Evolutionary conservation across 1,140 invertebrate species (phyloP).

Genomic region (fruit fly (Drosophila melanogaster)): DNA sequence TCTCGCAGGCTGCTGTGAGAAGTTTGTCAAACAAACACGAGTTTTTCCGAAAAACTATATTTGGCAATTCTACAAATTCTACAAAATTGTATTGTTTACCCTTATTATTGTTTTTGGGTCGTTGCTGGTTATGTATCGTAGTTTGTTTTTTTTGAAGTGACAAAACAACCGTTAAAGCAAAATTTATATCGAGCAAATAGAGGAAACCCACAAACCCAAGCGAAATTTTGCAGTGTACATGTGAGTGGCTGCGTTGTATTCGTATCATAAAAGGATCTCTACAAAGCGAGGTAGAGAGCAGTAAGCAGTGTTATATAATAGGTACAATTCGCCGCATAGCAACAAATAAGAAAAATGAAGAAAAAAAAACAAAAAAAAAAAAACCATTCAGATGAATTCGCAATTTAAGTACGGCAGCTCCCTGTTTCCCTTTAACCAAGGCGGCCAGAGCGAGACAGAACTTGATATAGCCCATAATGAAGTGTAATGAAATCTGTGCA

Average conservation of each 20-base stretch:
- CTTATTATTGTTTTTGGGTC: not conserved
- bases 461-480: constrained; percentile 42
- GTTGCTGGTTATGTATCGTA: not conserved
- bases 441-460: constrained; percentile 2
- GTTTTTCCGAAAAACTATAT: not conserved
- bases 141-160: not conserved
- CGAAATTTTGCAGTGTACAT: constrained; percentile 1
- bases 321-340: constrained; percentile 30
- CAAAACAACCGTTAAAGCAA: not conserved
- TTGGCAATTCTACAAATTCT: not conserved
- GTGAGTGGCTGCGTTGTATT: constrained; percentile 22
- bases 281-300: not conserved
- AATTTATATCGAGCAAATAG: not conserved
- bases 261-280: constrained; percentile 64
- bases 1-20: constrained; percentile 1
- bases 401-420: constrained; percentile 44
- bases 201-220: not conserved
- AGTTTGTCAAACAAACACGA: constrained; percentile 8
- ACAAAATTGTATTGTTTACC: constrained; percentile 5
- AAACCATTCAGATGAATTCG: constrained; percentile 56
- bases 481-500: constrained; percentile 71
- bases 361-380: constrained; percentile 1
- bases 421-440: not conserved
- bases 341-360: constrained; percentile 15
- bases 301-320: constrained; percentile 62